Evolutionary conservation across 2,888 invertebrate genomes (phyloP).

Genomic region (Caenorhabditis wallacei): DNA sequence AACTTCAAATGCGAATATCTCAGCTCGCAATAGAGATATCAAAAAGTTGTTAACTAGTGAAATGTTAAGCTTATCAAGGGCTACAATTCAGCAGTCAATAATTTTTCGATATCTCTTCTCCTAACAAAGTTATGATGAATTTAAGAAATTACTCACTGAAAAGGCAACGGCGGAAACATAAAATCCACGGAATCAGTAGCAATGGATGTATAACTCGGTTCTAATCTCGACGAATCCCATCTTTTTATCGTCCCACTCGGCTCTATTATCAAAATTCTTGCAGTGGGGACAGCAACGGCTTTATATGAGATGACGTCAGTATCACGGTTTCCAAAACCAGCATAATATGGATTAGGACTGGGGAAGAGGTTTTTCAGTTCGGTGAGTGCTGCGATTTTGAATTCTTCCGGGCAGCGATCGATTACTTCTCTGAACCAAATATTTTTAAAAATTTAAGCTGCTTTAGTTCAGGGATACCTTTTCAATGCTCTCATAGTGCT

Average conservation of each 20-base stretch:
- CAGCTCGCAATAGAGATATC: too few relatives aligned
- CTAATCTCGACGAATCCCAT: constrained; percentile 77
- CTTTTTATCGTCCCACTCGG: constrained; percentile 78
- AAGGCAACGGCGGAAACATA: constrained; percentile 80
- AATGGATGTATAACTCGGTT: constrained; percentile 79
- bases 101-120: too few relatives aligned
- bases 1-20: too few relatives aligned
- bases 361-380: constrained; percentile 97
- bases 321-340: constrained; percentile 94
- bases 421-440: constrained; percentile 91
- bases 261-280: constrained; percentile 81
- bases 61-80: too few relatives aligned
- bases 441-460: background rate
- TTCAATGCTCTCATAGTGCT: constrained; percentile 98
- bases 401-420: constrained; percentile 98
- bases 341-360: constrained; percentile 92
- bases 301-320: constrained; percentile 82
- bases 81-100: too few relatives aligned
- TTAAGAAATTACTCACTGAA: constrained; percentile 65
- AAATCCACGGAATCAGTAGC: constrained; percentile 81
- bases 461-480: too few relatives aligned
- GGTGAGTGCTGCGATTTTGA: constrained; percentile 97
- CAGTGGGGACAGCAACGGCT: constrained; percentile 79
- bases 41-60: too few relatives aligned
- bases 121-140: too few relatives aligned